Conservation (phyloP, 2,797 vertebrate species). For the Fistularia tabacaria region DNA sequence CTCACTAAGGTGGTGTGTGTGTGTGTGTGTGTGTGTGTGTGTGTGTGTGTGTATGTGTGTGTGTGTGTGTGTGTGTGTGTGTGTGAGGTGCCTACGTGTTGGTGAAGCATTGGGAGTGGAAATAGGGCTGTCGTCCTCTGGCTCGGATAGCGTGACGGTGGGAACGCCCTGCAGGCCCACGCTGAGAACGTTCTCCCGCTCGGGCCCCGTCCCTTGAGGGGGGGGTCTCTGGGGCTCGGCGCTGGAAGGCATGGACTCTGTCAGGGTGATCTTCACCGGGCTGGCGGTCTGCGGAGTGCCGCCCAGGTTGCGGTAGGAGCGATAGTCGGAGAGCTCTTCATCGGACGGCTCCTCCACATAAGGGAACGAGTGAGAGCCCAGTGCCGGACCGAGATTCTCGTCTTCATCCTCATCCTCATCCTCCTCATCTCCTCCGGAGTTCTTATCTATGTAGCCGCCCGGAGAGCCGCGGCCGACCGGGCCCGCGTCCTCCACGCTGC, state of each 20-base stretch:
- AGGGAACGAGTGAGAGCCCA: conserved; percentile 78
- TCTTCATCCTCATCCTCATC: conserved; percentile 62
- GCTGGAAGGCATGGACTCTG: conserved; percentile 69
- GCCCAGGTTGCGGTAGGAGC: conserved; percentile 70
- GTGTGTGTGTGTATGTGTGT: conserved; percentile 1
- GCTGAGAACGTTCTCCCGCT: conserved; percentile 81
- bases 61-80: conserved; percentile 5
- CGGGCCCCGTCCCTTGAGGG: conserved; percentile 58
- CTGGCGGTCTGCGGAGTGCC: conserved; percentile 71
- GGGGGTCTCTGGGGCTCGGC: conserved; percentile 42
- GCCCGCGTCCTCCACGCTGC: conserved; percentile 54
- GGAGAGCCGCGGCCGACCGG: conserved; percentile 53
- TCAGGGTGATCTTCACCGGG: conserved; percentile 89
- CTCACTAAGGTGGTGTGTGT: no score
- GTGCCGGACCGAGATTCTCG: conserved; percentile 75
- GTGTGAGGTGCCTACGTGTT: conserved; percentile 73
- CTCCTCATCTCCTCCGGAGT: conserved; percentile 45
- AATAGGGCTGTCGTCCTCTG: conserved; percentile 93
- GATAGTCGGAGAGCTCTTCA: conserved; percentile 77
- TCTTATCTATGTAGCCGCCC: conserved; percentile 74
- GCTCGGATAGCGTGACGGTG: conserved; percentile 90
- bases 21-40: background rate
- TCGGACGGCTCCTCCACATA: conserved; percentile 82
- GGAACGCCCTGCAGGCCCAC: conserved; percentile 88
- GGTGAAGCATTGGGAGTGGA: conserved; percentile 88